Evolutionary conservation across 2,797 vertebrate species (phyloP).

Genomic region (Gymnoscopelus microlampas): DNA sequence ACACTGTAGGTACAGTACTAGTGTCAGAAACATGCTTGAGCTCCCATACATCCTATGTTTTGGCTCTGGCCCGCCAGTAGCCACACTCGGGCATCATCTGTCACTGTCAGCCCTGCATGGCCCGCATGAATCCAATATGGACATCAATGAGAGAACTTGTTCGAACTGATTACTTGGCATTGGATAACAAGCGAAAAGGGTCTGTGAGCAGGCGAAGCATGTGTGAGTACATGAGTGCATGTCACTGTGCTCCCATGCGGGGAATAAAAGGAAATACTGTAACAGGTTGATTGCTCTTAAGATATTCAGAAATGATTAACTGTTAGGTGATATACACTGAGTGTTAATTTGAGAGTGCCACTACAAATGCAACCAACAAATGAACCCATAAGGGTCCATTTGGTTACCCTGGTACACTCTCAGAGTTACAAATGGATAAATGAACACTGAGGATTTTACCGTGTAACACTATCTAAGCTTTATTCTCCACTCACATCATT

Average conservation of each 20-base stretch:
- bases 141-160: constrained; percentile 52
- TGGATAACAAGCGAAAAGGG: constrained; percentile 57
- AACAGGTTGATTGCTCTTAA: too few species aligned
- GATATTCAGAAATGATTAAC: constrained; percentile 5
- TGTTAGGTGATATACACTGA: too few species aligned
- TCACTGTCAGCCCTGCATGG: constrained; percentile 55
- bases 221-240: constrained; percentile 2
- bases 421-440: constrained; percentile 8
- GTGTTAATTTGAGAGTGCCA: too few species aligned
- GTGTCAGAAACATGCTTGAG: too few species aligned
- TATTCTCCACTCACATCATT: constrained; percentile 22
- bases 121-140: constrained; percentile 57
- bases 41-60: constrained; percentile 3
- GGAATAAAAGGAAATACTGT: constrained; percentile 27
- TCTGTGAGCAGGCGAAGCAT: constrained; percentile 5
- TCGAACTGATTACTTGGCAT: constrained; percentile 59
- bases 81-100: constrained; percentile 50
- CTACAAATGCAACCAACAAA: too few species aligned
- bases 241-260: constrained; percentile 16
- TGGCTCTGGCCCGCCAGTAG: constrained; percentile 16
- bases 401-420: too few species aligned
- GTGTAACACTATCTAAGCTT: constrained; percentile 25
- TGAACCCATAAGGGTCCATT: too few species aligned
- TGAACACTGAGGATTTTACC: neutral
- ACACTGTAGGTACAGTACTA: too few species aligned